Percentiles rank a stretch among this genome's conserved stretches.
phyloP scores from a whole-genome alignment of 2,888 invertebrate species.

The Apamea sordens region DNA sequence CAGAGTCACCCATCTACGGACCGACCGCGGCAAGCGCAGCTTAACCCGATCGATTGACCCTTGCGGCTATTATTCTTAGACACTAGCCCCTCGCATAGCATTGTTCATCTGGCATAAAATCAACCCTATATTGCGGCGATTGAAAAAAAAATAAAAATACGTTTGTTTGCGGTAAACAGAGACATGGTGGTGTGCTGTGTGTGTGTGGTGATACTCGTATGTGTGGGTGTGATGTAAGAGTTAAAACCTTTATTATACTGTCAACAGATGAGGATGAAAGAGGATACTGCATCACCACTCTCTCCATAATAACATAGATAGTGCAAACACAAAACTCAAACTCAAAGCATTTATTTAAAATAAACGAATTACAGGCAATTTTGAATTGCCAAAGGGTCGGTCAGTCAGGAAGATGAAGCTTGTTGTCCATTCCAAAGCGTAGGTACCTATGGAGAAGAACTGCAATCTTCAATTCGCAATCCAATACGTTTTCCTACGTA shows the following conservation, averaged over 20 bases:
- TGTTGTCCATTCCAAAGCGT: too few relatives aligned
- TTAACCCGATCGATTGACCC: not conserved
- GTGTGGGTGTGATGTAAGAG: not conserved
- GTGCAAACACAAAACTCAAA: not conserved
- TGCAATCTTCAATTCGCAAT: not conserved
- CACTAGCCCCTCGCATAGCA: not conserved
- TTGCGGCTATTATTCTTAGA: not conserved
- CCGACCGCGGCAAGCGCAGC: not conserved
- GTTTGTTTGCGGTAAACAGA: too few relatives aligned
- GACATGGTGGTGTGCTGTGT: too few relatives aligned
- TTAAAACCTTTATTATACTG: not conserved
- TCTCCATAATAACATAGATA: constrained; percentile 2
- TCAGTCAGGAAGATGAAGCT: too few relatives aligned
- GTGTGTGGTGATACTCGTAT: too few relatives aligned
- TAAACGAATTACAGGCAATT: too few relatives aligned
- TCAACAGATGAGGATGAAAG: not conserved
- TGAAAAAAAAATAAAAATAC: too few relatives aligned
- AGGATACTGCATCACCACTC: not conserved
- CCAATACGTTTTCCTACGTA: not conserved
- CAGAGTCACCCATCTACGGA: not conserved
- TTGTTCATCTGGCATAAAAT: not conserved
- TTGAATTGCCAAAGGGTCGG: too few relatives aligned
- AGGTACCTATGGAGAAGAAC: too few relatives aligned
- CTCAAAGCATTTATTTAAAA: too few relatives aligned
- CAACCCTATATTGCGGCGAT: not conserved